Percentiles rank a stretch among this genome's conserved stretches.
Conservation (phyloP, 1,140 invertebrate species). For the Bathynomus jamesi region DNA sequence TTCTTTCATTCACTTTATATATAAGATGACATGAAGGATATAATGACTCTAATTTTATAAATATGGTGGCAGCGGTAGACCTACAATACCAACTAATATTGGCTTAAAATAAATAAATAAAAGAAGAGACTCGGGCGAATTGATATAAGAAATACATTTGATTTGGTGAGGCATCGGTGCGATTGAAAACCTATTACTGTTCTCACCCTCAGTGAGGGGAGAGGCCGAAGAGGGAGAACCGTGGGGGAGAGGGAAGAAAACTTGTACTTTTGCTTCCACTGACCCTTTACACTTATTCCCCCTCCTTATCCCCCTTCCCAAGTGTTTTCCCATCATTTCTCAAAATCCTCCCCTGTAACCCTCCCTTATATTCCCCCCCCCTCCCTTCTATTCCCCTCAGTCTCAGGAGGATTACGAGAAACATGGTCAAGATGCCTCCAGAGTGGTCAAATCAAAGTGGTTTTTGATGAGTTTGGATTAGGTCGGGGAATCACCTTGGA, state of each 20-base stretch:
- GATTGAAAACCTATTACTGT: neutral
- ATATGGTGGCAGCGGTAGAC: no score
- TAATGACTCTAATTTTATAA: no score
- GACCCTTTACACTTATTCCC: neutral
- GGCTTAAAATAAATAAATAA: no score
- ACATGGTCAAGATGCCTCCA: neutral
- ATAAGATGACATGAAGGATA: no score
- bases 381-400: neutral
- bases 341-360: no score
- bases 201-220: neutral
- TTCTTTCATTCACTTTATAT: no score
- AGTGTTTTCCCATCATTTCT: no score
- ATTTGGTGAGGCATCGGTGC: neutral
- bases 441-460: slow-evolving; percentile 1
- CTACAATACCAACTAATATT: no score
- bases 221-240: neutral
- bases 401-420: neutral
- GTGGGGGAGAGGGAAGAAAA: neutral
- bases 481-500: neutral
- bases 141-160: neutral
- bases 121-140: no score
- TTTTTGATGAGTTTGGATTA: neutral
- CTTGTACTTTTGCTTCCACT: neutral
- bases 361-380: no score
- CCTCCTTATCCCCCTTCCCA: neutral